Evolutionary conservation across 37 sponge, comb jelly and placozoan genomes (phyloP).

Genomic region (Spongilla lacustris): DNA sequence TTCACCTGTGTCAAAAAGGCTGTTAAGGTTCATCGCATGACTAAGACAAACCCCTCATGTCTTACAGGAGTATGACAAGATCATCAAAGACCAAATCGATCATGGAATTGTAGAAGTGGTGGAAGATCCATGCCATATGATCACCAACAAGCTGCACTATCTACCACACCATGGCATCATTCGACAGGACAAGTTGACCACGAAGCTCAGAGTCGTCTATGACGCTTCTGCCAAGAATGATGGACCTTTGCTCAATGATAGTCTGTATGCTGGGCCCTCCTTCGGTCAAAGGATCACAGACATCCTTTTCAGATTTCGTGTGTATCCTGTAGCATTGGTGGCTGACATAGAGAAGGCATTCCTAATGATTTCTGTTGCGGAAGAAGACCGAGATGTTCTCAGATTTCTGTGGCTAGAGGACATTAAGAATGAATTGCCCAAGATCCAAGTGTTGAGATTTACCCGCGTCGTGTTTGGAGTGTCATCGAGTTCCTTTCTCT

Average conservation of each 20-base stretch:
- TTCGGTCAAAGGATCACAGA: constrained; percentile 31
- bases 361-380: background rate
- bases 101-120: constrained; percentile 54
- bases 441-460: constrained; percentile 10
- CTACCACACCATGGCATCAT: constrained; percentile 38
- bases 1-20: constrained; percentile 39
- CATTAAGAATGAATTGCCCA: background rate
- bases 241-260: constrained; percentile 24
- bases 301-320: constrained; percentile 20
- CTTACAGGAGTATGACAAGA: constrained; percentile 50
- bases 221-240: constrained; percentile 15
- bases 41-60: constrained; percentile 42
- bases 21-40: constrained; percentile 34
- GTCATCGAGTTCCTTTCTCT: constrained; percentile 31
- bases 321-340: background rate
- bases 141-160: constrained; percentile 12
- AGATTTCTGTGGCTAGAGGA: constrained; percentile 49
- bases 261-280: constrained; percentile 17
- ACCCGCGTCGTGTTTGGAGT: constrained; percentile 30
- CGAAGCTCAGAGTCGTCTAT: constrained; percentile 14
- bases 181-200: constrained; percentile 10
- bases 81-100: constrained; percentile 41
- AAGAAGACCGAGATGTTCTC: constrained; percentile 44
- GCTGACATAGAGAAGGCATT: constrained; percentile 38
- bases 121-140: background rate